These are phyloP conservation scores for Nothocercus nigrocapillus DNA, from an alignment of 2,113 vertebrate species.

Conservation along the genomic window DNA sequence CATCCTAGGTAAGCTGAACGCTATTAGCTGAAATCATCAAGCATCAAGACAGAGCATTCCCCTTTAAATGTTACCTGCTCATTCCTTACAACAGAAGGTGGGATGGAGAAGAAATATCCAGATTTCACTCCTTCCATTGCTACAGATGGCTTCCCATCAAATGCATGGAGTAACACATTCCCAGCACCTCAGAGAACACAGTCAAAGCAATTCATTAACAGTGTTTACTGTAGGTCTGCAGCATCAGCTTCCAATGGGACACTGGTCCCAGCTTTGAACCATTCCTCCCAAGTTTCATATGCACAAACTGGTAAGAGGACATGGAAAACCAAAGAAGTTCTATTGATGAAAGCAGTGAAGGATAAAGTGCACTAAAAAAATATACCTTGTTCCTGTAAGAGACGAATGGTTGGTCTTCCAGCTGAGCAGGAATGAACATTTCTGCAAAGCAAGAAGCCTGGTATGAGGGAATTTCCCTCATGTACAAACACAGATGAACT, in stretches of 20 bases:
- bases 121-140: slow-evolving; percentile 95
- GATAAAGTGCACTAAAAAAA: background rate
- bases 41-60: rapidly evolving
- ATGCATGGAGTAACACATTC: slow-evolving; percentile 92
- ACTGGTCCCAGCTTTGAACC: background rate
- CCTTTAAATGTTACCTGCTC: slow-evolving; percentile 83
- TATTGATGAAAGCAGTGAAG: background rate
- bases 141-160: slow-evolving; percentile 92
- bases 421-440: slow-evolving; percentile 98
- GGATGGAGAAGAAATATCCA: slow-evolving; percentile 95
- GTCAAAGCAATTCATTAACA: background rate
- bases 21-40: background rate
- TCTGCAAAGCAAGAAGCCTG: slow-evolving; percentile 72
- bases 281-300: background rate
- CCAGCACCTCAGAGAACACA: slow-evolving; percentile 80
- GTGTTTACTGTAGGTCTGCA: background rate
- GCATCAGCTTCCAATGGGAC: background rate
- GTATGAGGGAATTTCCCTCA: background rate
- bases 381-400: slow-evolving; percentile 92
- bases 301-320: background rate
- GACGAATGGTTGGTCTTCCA: slow-evolving; percentile 92
- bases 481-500: background rate
- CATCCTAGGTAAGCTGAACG: background rate
- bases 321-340: background rate
- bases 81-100: slow-evolving; percentile 92